Evolutionary conservation across 2,113 vertebrate genomes (phyloP).

Genomic region (Vulpes ferrilata): DNA sequence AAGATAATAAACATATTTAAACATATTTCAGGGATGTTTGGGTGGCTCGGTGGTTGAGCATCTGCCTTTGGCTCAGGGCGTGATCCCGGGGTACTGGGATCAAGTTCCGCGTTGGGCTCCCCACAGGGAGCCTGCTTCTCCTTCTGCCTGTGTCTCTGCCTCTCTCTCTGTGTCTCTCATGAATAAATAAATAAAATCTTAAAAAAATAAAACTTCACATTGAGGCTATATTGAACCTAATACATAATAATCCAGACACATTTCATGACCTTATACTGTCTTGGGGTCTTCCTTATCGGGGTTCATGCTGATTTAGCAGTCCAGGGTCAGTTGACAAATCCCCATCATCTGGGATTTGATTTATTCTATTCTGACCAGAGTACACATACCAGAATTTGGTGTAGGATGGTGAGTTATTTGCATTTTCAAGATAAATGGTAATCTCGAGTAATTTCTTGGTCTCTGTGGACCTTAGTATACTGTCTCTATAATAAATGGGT

Average conservation of each 20-base stretch:
- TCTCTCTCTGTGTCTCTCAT: too few relatives aligned
- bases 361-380: neutral
- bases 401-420: neutral
- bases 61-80: too few relatives aligned
- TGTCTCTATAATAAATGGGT: neutral
- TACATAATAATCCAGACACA: neutral
- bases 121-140: too few relatives aligned
- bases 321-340: neutral
- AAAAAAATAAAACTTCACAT: neutral
- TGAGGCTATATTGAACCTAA: constrained; percentile 1
- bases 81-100: too few relatives aligned
- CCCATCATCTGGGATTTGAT: neutral
- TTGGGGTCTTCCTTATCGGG: neutral
- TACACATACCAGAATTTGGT: neutral
- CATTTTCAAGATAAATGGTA: neutral
- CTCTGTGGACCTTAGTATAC: neutral
- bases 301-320: constrained; percentile 2
- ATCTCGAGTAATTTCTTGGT: neutral
- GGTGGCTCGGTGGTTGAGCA: too few relatives aligned
- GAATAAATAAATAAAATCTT: too few relatives aligned
- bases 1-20: constrained; percentile 22
- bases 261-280: neutral
- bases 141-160: too few relatives aligned
- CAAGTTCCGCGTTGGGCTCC: too few relatives aligned
- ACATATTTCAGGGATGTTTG: neutral